These are phyloP conservation scores for Rachycentron canadum DNA, from an alignment of 2,797 vertebrate genomes.

Conservation along the genomic window DNA sequence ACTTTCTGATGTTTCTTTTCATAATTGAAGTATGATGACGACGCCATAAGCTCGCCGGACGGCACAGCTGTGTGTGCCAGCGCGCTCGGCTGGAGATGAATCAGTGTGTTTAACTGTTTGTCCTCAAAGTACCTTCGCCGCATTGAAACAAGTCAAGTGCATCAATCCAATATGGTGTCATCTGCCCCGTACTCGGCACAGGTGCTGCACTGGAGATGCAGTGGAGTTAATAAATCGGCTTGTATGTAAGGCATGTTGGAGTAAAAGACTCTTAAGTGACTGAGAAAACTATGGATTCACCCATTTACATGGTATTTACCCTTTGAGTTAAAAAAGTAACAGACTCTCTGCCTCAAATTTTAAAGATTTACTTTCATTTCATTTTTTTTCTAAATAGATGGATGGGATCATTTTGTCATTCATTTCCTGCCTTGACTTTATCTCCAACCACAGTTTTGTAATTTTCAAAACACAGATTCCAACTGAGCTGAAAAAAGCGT, in stretches of 20 bases:
- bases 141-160: constrained; percentile 90
- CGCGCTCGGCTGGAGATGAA: constrained; percentile 79
- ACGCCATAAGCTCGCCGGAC: constrained; percentile 74
- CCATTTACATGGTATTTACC: not conserved
- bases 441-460: not conserved
- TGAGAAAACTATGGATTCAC: not conserved
- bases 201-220: constrained; percentile 80
- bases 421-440: not conserved
- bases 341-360: not conserved
- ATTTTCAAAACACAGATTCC: constrained; percentile 1
- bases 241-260: not conserved
- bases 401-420: not conserved
- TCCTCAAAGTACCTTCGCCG: constrained; percentile 86
- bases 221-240: constrained; percentile 37
- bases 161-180: constrained; percentile 93
- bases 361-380: constrained; percentile 11
- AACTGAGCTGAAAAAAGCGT: not conserved
- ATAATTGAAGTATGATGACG: constrained; percentile 84
- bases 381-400: constrained; percentile 5
- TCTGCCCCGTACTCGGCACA: constrained; percentile 87
- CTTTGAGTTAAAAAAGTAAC: not conserved
- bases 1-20: constrained; percentile 71
- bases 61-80: constrained; percentile 76
- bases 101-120: constrained; percentile 84
- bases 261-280: not conserved